Percentiles rank a stretch among this genome's conserved stretches.
phyloP scores from a whole-genome alignment of 2,113 vertebrate species.

The Zosterops borbonicus region DNA sequence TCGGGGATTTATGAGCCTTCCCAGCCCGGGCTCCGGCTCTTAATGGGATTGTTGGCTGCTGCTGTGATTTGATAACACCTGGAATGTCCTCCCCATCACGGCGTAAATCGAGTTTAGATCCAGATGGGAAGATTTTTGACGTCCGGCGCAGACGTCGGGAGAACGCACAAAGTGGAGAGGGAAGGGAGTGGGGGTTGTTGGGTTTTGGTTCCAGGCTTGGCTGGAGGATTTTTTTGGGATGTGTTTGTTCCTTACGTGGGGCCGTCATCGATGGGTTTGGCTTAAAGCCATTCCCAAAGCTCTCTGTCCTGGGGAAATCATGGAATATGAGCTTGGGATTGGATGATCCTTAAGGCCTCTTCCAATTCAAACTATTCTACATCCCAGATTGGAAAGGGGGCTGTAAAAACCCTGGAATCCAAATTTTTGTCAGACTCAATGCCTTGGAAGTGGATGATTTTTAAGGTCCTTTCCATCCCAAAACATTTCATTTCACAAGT shows the following conservation, averaged over 20 bases:
- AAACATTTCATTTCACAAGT: fast-evolving
- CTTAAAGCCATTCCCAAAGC: not conserved
- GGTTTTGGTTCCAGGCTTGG: not conserved
- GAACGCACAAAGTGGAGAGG: not conserved
- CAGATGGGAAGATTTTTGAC: not conserved
- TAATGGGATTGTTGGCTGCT: slow-evolving; percentile 25
- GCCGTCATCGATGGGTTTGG: fast-evolving
- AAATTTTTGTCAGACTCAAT: fast-evolving
- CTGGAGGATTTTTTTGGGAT: not conserved
- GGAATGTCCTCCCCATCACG: not conserved
- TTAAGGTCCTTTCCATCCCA: not conserved
- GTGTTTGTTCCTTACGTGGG: fast-evolving
- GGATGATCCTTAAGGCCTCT: not conserved
- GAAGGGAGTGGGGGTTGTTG: not conserved
- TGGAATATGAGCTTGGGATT: not conserved
- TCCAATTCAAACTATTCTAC: not conserved
- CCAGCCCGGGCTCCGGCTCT: not conserved
- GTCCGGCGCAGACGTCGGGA: not conserved
- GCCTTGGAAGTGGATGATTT: not conserved
- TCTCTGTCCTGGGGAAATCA: not conserved
- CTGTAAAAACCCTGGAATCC: fast-evolving
- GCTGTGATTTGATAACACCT: not conserved
- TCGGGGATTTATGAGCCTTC: slow-evolving; percentile 2
- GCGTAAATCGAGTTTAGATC: not conserved
- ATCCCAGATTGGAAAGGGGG: fast-evolving